Evolutionary conservation across 2,888 invertebrate species (phyloP).

Genomic region (Ochropleura leucogaster): DNA sequence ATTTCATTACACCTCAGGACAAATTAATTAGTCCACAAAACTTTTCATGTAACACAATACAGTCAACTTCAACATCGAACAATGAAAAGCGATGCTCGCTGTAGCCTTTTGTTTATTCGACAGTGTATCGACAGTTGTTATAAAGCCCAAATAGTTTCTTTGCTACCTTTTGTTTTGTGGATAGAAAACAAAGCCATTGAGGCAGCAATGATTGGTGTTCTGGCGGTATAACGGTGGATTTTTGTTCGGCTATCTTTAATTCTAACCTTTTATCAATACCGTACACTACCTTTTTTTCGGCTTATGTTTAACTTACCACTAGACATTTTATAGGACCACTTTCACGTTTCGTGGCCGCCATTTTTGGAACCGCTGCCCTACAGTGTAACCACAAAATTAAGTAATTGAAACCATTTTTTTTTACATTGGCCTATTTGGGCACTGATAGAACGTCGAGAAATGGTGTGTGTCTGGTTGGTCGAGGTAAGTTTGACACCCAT

Average conservation of each 20-base stretch:
- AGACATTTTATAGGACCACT: too few species aligned
- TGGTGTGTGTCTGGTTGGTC: too few species aligned
- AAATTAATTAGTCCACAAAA: conserved; percentile 46
- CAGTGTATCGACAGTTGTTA: conserved; percentile 41
- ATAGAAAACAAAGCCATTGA: conserved; percentile 9
- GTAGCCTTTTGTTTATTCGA: conserved; percentile 43
- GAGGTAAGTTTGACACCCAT: too few species aligned
- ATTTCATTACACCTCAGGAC: conserved; percentile 37
- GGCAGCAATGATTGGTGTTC: conserved; percentile 12
- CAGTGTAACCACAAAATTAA: too few species aligned
- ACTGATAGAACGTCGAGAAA: too few species aligned
- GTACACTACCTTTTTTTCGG: too few species aligned
- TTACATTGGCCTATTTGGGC: too few species aligned
- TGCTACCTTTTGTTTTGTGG: conserved; percentile 14
- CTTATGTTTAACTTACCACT: too few species aligned
- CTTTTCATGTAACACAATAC: conserved; percentile 38
- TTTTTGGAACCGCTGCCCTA: too few species aligned
- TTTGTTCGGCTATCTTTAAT: not conserved
- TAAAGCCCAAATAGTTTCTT: conserved; percentile 45
- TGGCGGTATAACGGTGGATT: not conserved
- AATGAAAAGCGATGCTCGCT: conserved; percentile 27
- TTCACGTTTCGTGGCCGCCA: too few species aligned
- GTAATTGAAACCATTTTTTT: too few species aligned
- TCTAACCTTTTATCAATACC: not conserved
- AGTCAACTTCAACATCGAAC: conserved; percentile 37